Conservation (phyloP, 1,140 invertebrate species). For the Neodiprion virginianus region DNA sequence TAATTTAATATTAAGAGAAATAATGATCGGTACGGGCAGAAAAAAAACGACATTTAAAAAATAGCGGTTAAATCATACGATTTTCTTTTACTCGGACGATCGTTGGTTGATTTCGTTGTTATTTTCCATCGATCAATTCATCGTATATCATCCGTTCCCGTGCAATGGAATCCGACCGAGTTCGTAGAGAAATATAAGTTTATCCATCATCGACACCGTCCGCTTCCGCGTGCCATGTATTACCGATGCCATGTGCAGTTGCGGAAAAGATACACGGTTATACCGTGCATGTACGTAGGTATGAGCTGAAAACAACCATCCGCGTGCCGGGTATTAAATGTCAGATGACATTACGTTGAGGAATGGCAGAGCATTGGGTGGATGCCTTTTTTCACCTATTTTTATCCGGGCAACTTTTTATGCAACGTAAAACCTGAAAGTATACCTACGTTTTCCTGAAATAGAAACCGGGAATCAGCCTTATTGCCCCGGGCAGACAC, state of each 20-base stretch:
- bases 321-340: background rate
- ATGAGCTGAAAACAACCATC: background rate
- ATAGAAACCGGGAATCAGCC: background rate
- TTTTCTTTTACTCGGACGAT: background rate
- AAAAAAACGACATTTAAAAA: background rate
- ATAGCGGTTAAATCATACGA: background rate
- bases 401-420: background rate
- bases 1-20: background rate
- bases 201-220: background rate
- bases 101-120: background rate
- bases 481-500: background rate
- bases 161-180: background rate
- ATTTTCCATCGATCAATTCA: background rate
- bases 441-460: background rate
- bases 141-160: background rate
- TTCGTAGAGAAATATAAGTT: background rate
- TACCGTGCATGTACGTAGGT: background rate
- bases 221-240: background rate
- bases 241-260: background rate
- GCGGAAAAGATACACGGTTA: background rate
- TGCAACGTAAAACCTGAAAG: background rate
- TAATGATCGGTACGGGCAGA: background rate
- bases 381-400: background rate
- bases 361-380: background rate
- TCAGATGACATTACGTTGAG: background rate